Base-by-base conservation (phyloP, 2,113 vertebrate species). In the Caloenas nicobarica region DNA sequence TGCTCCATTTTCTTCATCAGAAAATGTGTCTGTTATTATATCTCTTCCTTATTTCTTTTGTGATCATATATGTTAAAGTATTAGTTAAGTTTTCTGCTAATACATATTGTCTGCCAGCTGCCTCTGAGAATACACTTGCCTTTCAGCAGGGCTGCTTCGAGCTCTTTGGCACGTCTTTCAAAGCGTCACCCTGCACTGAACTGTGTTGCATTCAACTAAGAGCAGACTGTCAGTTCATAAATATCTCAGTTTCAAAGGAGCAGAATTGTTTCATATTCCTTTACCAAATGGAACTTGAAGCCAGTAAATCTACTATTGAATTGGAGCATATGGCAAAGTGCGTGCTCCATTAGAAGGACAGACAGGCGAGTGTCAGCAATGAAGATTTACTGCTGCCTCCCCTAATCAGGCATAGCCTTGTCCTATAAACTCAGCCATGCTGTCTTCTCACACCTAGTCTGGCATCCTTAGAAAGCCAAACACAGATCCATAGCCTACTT, bases 271-370 rank as follows among this genome's bases (percentile, higher is more conserved):
- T 91, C 79, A 23, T 74, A 38, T 38, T 66, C 38, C n/a, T 50
- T 87, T 69, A 25, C 29, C 0, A 3, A 72, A 64, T 14, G 8
- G 33, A 85, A 65, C 11, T 8, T 40, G 33, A 93, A 84, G 61
- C 16, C 21, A 25, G 8, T 61, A 87, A 93, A 81, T 71, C 22
- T 76, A 18, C 24, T 50, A 3, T 26, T 56, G 70, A 79, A 64
- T 48, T 11, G 8, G 34, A 68, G 40, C 0, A 1, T n/a, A 64
- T 0, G 0, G 11, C 15, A 83, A 31, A 66, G 25, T 24, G 7
- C 11, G 14, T 16, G 33, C 26, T 73, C 22, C 9, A 3, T 4
- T 58, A 16, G 17, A 73, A 77, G 5, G 33, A 25, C 16, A 85
- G 22, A 57, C 5, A 42, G 8, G 25, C 0, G 2, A 50, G 17